Conservation (phyloP, 1,140 invertebrate species). For the Achroia grisella region DNA sequence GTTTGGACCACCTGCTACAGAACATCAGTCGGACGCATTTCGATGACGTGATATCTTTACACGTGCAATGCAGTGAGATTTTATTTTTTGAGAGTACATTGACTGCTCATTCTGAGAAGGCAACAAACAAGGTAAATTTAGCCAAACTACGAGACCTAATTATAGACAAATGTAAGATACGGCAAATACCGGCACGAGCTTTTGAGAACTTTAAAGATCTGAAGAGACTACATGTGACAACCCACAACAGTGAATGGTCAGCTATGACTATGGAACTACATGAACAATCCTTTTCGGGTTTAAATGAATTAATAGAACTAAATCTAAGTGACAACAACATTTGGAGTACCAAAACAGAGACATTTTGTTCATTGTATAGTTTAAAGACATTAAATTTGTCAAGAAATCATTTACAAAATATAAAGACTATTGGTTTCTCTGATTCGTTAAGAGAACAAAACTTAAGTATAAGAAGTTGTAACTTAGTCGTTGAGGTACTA, state of each 20-base stretch:
- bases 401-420: conserved; percentile 85
- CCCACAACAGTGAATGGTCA: conserved; percentile 87
- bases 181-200: conserved; percentile 79
- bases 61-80: conserved; percentile 85
- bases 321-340: conserved; percentile 88
- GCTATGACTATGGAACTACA: conserved; percentile 84
- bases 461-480: conserved; percentile 75
- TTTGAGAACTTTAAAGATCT: conserved; percentile 80
- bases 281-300: conserved; percentile 79
- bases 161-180: conserved; percentile 87
- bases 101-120: conserved; percentile 43
- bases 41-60: conserved; percentile 76
- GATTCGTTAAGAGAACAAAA: conserved; percentile 74
- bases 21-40: conserved; percentile 59
- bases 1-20: conserved; percentile 61
- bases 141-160: conserved; percentile 78
- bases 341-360: conserved; percentile 81
- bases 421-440: conserved; percentile 81
- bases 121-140: conserved; percentile 51
- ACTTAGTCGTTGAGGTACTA: conserved; percentile 78
- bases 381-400: conserved; percentile 83
- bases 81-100: conserved; percentile 85
- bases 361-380: conserved; percentile 83
- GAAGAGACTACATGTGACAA: conserved; percentile 79
- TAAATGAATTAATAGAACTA: conserved; percentile 80